phyloP scores from a whole-genome alignment of 2,113 vertebrate species.

The Halichoeres trimaculatus region DNA sequence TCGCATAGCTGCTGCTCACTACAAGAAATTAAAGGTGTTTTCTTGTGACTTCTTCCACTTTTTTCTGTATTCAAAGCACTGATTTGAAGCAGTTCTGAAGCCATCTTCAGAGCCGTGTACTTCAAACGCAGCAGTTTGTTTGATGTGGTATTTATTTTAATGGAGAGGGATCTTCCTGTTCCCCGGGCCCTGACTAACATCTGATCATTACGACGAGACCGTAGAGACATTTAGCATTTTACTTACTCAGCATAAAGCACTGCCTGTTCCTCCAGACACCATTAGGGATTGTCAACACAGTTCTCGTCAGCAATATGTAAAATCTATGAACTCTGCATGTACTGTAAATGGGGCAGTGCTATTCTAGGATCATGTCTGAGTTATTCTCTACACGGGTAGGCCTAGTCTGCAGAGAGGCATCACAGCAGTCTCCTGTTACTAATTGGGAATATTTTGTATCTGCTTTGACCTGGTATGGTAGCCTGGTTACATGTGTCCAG shows the following conservation, averaged over 20 bases:
- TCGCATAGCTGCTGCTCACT: not conserved
- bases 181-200: constrained; percentile 60
- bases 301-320: constrained; percentile 65
- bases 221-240: constrained; percentile 67
- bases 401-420: constrained; percentile 2
- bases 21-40: not conserved
- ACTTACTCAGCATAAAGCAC: constrained; percentile 70
- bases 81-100: constrained; percentile 39
- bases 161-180: constrained; percentile 54
- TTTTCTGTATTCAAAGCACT: constrained; percentile 35
- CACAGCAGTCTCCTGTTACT: constrained; percentile 23
- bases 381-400: constrained; percentile 39
- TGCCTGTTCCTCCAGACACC: constrained; percentile 59
- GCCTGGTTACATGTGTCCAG: constrained; percentile 42
- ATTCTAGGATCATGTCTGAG: constrained; percentile 34
- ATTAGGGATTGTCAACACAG: constrained; percentile 59
- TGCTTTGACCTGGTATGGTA: constrained; percentile 11
- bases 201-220: constrained; percentile 66
- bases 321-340: constrained; percentile 48
- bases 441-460: constrained; percentile 41
- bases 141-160: constrained; percentile 64
- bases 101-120: constrained; percentile 31
- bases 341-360: constrained; percentile 24
- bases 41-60: not conserved
- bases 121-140: constrained; percentile 64